phyloP scores from a whole-genome alignment of 2,797 vertebrate genomes.

The Enteromius anoplus region DNA sequence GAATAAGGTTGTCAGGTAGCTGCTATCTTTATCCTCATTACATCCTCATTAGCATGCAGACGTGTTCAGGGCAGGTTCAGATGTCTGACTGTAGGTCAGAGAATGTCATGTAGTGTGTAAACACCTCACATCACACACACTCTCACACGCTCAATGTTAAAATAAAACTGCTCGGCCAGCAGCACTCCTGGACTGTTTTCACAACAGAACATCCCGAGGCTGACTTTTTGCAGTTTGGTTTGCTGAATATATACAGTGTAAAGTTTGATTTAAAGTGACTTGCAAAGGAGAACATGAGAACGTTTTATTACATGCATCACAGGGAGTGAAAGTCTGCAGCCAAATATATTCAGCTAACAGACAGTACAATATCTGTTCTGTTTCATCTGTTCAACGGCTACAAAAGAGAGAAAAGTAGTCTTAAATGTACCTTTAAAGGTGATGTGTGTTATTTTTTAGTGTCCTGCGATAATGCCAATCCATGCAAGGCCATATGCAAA shows the following conservation, averaged over 20 bases:
- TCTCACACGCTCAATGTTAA: neutral
- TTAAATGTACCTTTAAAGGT: neutral
- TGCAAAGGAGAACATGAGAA: neutral
- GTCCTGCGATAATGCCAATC: neutral
- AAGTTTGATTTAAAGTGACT: slow-evolving; percentile 11
- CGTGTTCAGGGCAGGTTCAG: slow-evolving; percentile 23
- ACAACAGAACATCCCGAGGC: slow-evolving; percentile 35
- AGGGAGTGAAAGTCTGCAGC: neutral
- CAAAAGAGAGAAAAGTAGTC: neutral
- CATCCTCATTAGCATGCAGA: slow-evolving; percentile 38
- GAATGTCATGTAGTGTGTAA: slow-evolving; percentile 44
- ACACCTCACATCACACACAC: slow-evolving; percentile 24
- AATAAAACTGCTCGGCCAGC: slow-evolving; percentile 18
- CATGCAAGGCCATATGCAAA: neutral
- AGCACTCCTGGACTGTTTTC: slow-evolving; percentile 14
- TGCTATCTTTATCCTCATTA: neutral
- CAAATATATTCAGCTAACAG: neutral
- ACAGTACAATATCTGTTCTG: neutral
- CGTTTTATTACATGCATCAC: neutral
- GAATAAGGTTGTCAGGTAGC: neutral
- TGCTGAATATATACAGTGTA: neutral
- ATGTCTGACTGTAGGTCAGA: slow-evolving; percentile 33
- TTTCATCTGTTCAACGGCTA: neutral
- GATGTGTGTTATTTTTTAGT: neutral
- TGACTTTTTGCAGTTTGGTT: neutral